A percentile compares a stretch with the other conserved stretches of the same genome.
Conservation (phyloP, 1,140 invertebrate genomes). For the Drosophila pachea region DNA sequence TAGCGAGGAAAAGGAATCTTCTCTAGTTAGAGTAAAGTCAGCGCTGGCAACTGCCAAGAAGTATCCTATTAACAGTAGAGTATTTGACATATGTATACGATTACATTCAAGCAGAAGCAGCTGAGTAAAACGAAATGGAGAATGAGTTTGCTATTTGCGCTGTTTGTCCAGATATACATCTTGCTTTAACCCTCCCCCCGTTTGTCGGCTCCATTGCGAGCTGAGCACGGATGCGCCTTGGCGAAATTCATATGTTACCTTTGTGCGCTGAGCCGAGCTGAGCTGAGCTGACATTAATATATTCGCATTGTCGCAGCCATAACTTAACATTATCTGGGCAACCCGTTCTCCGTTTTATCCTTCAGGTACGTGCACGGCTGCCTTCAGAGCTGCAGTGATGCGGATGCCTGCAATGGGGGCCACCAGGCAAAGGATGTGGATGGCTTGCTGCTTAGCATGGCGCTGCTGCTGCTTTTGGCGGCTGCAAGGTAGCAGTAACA, state of each 20-base stretch:
- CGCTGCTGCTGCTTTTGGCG: slow-evolving; percentile 44
- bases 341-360: slow-evolving; percentile 11
- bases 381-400: slow-evolving; percentile 92
- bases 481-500: slow-evolving; percentile 58
- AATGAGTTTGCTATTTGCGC: too few relatives aligned
- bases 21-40: too few relatives aligned
- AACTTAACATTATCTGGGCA: slow-evolving; percentile 47
- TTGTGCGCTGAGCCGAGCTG: slow-evolving; percentile 15
- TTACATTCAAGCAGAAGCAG: too few relatives aligned
- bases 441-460: slow-evolving; percentile 50
- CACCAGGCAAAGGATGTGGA: slow-evolving; percentile 34
- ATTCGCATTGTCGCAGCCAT: slow-evolving; percentile 33
- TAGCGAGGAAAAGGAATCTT: too few relatives aligned
- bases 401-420: slow-evolving; percentile 88
- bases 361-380: slow-evolving; percentile 90
- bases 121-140: too few relatives aligned
- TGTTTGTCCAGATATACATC: not conserved
- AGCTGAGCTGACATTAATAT: slow-evolving; percentile 31
- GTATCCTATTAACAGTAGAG: too few relatives aligned
- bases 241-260: slow-evolving; percentile 36
- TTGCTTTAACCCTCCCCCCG: not conserved
- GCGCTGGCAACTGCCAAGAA: too few relatives aligned
- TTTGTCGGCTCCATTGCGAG: not conserved
- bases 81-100: too few relatives aligned
- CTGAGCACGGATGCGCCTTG: slow-evolving; percentile 1